A percentile compares a stretch with the other conserved stretches of the same genome.
Evolutionary conservation across 2,888 invertebrate genomes (phyloP).

Genomic region (Cheilosia scutellata): DNA sequence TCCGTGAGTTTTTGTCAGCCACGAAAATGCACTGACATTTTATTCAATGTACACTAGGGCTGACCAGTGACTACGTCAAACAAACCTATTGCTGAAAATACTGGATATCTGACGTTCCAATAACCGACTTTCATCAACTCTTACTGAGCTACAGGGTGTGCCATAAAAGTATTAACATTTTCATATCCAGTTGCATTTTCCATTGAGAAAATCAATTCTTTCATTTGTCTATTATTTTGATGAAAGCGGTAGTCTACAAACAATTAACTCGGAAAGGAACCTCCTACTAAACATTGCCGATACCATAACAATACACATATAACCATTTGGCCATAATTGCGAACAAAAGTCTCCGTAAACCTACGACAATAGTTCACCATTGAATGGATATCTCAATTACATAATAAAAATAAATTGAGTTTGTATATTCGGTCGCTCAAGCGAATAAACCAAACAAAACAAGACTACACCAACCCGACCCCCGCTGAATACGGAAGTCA

Average conservation of each 20-base stretch:
- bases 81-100: too few relatives aligned
- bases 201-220: neutral
- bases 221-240: neutral
- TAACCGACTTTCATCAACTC: too few relatives aligned
- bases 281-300: neutral
- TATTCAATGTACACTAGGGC: too few relatives aligned
- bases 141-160: too few relatives aligned
- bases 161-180: too few relatives aligned
- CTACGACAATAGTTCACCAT: slow-evolving; percentile 17
- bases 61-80: too few relatives aligned
- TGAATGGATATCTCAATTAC: slow-evolving; percentile 58
- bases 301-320: neutral
- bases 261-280: slow-evolving; percentile 3
- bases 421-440: slow-evolving; percentile 41
- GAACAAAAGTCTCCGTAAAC: neutral
- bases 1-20: too few relatives aligned
- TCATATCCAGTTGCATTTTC: slow-evolving; percentile 9
- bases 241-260: neutral
- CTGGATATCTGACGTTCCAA: too few relatives aligned
- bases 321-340: neutral
- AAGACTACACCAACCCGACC: slow-evolving; percentile 19
- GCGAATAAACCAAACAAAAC: slow-evolving; percentile 53
- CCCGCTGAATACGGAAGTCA: slow-evolving; percentile 62
- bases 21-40: too few relatives aligned
- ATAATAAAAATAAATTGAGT: slow-evolving; percentile 54